These are phyloP conservation scores for Sebastes oblongus DNA, from an alignment of 2,797 vertebrate species.

Conservation along the genomic window DNA sequence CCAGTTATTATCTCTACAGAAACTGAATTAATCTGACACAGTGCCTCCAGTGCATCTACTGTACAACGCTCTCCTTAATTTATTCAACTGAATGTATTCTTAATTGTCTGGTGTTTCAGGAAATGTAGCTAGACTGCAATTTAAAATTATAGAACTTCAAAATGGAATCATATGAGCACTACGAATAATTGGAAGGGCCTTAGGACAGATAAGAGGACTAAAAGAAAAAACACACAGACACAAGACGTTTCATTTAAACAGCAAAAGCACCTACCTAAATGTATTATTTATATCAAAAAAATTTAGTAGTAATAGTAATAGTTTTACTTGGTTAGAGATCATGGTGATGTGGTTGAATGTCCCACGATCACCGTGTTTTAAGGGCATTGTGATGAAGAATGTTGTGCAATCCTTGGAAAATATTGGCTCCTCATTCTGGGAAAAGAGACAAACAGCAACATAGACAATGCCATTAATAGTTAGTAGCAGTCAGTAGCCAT, in stretches of 20 bases:
- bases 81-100: constrained; percentile 17
- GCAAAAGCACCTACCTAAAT: neutral
- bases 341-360: constrained; percentile 78
- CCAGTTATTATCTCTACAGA: constrained; percentile 8
- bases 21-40: constrained; percentile 11
- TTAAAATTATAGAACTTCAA: constrained; percentile 21
- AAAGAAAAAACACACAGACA: neutral
- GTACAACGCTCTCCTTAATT: neutral
- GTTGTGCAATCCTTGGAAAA: constrained; percentile 71
- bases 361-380: constrained; percentile 61
- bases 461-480: neutral
- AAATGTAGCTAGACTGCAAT: constrained; percentile 6
- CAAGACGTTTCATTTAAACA: neutral
- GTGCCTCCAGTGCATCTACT: neutral
- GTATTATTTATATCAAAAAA: neutral
- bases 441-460: neutral
- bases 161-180: constrained; percentile 9
- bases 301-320: neutral
- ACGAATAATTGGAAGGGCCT: constrained; percentile 19
- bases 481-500: neutral
- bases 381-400: constrained; percentile 73
- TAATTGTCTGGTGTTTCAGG: constrained; percentile 36
- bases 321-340: constrained; percentile 76
- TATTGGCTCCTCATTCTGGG: constrained; percentile 76
- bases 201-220: neutral